phyloP scores from a whole-genome alignment of 2,888 invertebrate genomes.

The Nebria salina region DNA sequence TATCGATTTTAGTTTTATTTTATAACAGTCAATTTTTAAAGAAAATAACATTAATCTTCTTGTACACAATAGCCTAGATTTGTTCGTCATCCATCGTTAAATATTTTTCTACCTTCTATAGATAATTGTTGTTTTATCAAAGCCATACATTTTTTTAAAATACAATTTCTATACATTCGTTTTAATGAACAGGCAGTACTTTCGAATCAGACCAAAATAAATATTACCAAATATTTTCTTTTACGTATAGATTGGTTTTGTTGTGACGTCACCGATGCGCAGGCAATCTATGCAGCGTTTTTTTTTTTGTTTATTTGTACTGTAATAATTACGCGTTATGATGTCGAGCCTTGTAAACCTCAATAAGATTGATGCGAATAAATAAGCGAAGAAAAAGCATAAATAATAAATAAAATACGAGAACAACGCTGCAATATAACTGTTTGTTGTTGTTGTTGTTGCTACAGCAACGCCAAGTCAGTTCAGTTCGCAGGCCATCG shows the following conservation, averaged over 20 bases:
- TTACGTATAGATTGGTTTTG: background rate
- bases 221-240: no score
- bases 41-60: background rate
- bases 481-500: background rate
- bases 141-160: no score
- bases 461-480: background rate
- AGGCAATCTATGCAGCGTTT: background rate
- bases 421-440: background rate
- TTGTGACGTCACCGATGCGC: background rate
- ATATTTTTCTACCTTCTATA: no score
- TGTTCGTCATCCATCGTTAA: background rate
- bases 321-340: background rate
- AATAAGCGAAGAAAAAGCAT: background rate
- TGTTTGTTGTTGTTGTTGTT: background rate
- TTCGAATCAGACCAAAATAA: no score
- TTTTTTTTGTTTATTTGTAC: background rate
- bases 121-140: no score
- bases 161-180: no score
- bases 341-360: background rate
- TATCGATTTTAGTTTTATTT: constrained; percentile 18
- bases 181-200: no score
- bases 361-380: background rate
- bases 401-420: background rate
- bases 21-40: constrained; percentile 11
- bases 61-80: constrained; percentile 2